These are phyloP conservation scores for Xyrichtys novacula DNA, from an alignment of 2,797 vertebrate species.

Conservation along the genomic window DNA sequence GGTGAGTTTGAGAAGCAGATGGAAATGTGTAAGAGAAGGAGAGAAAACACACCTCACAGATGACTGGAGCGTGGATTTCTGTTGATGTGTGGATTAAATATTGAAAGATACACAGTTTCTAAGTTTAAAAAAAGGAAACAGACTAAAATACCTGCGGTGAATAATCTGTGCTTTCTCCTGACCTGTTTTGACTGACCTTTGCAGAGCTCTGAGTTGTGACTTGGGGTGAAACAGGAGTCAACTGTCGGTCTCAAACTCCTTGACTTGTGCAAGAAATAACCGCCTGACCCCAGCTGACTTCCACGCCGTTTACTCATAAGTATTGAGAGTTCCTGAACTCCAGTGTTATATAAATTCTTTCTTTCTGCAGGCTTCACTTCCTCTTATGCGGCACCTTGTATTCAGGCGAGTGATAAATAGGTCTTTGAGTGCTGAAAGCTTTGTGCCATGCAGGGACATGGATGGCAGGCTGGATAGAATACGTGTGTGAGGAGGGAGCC, in stretches of 20 bases:
- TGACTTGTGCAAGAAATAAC: constrained; percentile 30
- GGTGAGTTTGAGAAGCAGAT: constrained; percentile 29
- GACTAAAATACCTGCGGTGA: not conserved
- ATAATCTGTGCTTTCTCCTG: not conserved
- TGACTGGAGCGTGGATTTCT: constrained; percentile 28
- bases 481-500: not conserved
- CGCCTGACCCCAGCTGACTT: constrained; percentile 44
- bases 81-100: constrained; percentile 16
- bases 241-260: not conserved
- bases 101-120: not conserved
- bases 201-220: constrained; percentile 6
- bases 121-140: not conserved
- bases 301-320: constrained; percentile 14
- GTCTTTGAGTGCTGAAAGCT: constrained; percentile 56
- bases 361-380: constrained; percentile 41
- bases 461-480: constrained; percentile 55
- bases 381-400: constrained; percentile 59
- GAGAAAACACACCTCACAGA: constrained; percentile 15
- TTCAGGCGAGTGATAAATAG: constrained; percentile 56
- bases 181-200: constrained; percentile 7
- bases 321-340: constrained; percentile 52
- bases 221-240: constrained; percentile 33
- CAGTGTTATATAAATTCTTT: constrained; percentile 50
- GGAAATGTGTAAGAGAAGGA: constrained; percentile 28
- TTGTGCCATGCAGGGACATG: constrained; percentile 28